Conservation (phyloP, 2,888 invertebrate species). For the Tinea semifulvella region DNA sequence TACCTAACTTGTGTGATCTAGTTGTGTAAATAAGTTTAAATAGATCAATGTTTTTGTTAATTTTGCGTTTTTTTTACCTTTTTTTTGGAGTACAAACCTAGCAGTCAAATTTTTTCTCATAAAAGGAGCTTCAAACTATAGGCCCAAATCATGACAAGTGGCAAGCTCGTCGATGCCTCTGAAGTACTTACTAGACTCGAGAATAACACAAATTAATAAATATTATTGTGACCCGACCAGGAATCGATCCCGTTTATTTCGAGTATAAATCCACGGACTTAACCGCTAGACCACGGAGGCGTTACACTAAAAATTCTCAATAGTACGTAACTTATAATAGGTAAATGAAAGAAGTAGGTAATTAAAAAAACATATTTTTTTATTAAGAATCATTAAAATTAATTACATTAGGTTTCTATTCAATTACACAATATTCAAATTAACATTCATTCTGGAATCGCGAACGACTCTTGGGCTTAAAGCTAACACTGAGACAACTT, state of each 20-base stretch:
- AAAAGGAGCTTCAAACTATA: not conserved
- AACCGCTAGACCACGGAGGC: too few species aligned
- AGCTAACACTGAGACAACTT: constrained; percentile 20
- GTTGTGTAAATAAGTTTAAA: constrained; percentile 3
- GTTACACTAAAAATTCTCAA: too few species aligned
- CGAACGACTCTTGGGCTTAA: not conserved
- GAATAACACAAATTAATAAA: too few species aligned
- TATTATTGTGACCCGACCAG: too few species aligned
- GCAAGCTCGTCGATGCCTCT: too few species aligned
- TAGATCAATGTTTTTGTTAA: not conserved
- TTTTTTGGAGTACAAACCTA: not conserved
- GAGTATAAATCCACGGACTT: too few species aligned
- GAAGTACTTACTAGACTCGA: too few species aligned
- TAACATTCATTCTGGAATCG: not conserved
- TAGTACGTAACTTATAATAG: too few species aligned
- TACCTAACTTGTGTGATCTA: not conserved
- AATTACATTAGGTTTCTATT: too few species aligned
- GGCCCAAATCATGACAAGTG: not conserved
- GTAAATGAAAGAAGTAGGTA: not conserved
- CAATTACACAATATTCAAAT: not conserved
- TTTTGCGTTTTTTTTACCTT: not conserved
- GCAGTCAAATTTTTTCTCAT: not conserved
- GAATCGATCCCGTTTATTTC: too few species aligned
- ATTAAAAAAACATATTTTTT: not conserved
- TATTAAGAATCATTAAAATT: not conserved